Percentiles rank a stretch among this genome's conserved stretches.
Evolutionary conservation across 64 coral and sea anemone genomes (phyloP).

Genomic region (Porites australiensis): DNA sequence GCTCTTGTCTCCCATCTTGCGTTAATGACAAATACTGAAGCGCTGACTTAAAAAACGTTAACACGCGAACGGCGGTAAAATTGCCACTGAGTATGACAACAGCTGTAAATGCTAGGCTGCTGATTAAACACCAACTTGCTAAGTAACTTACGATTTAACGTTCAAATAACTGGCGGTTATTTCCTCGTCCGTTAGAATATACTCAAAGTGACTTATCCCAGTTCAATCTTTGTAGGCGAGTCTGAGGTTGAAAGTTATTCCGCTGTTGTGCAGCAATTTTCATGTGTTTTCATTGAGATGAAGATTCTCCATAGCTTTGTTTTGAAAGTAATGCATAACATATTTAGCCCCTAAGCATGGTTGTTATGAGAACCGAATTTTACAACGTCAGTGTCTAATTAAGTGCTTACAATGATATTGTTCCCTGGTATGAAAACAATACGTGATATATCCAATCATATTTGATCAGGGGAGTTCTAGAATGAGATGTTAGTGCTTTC

Average conservation of each 20-base stretch:
- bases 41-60: background rate
- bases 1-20: constrained; percentile 70
- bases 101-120: background rate
- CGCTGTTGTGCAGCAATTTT: background rate
- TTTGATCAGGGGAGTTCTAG: background rate
- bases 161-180: constrained; percentile 6
- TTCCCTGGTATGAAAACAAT: background rate
- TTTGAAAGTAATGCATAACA: background rate
- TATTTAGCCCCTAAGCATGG: background rate
- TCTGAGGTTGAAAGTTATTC: background rate
- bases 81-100: background rate
- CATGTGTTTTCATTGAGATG: background rate
- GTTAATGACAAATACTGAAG: background rate
- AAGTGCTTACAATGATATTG: background rate
- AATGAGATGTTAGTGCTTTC: background rate
- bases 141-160: constrained; percentile 17
- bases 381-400: background rate
- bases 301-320: constrained; percentile 24
- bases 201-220: background rate
- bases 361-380: constrained; percentile 22
- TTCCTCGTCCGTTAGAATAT: too few species aligned
- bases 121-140: background rate
- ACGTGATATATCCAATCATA: background rate
- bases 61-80: background rate
- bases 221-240: too few species aligned